Conservation (phyloP, 1,140 invertebrate species). For the Drosophila aff. region DNA sequence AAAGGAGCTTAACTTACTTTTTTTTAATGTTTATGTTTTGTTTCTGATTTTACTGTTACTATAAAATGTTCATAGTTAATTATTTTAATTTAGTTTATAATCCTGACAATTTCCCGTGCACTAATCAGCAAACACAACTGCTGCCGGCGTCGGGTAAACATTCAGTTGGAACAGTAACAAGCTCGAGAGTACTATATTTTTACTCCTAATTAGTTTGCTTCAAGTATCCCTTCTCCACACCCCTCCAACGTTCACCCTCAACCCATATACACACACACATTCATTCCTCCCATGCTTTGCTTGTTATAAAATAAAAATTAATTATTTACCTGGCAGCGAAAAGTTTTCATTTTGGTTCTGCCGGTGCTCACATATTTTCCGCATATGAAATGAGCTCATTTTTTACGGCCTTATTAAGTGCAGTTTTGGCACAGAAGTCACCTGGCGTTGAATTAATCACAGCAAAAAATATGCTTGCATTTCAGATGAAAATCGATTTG, state of each 20-base stretch:
- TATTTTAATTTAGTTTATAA: not conserved
- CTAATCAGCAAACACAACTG: conserved; percentile 5
- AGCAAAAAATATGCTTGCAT: conserved; percentile 36
- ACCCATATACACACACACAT: not conserved
- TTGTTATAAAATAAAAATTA: conserved; percentile 52
- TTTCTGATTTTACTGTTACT: not conserved
- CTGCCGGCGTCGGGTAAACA: conserved; percentile 30
- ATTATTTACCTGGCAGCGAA: conserved; percentile 63
- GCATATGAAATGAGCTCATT: conserved; percentile 50
- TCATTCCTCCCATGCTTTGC: not conserved
- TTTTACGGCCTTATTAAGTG: conserved; percentile 37
- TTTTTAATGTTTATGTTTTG: not conserved
- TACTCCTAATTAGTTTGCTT: conserved; percentile 53
- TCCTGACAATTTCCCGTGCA: not conserved
- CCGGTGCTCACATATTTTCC: conserved; percentile 42
- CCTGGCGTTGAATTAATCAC: conserved; percentile 21
- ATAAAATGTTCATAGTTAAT: not conserved
- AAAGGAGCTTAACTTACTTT: too few relatives aligned
- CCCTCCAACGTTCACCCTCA: not conserved
- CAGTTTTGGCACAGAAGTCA: conserved; percentile 5
- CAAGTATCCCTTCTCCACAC: conserved; percentile 6
- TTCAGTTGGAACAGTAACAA: conserved; percentile 25
- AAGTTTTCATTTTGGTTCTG: conserved; percentile 45
- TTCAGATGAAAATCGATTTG: conserved; percentile 62
- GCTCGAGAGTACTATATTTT: conserved; percentile 39